These are phyloP conservation scores for Hoplodrina ambigua DNA, from an alignment of 2,888 invertebrate species.

Conservation along the genomic window DNA sequence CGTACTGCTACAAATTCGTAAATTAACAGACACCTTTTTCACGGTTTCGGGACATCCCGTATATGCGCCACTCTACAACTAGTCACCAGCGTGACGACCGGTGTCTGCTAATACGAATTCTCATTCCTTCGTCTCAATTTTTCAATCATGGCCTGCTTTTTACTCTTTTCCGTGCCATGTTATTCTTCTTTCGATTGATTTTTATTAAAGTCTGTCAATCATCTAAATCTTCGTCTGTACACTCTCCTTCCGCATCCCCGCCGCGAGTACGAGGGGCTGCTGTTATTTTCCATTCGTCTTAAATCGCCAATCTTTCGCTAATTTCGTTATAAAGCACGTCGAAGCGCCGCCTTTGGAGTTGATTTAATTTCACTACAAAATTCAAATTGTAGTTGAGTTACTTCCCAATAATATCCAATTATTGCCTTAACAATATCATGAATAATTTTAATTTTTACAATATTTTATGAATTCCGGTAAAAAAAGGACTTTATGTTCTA, in stretches of 20 bases:
- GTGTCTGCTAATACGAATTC: not conserved
- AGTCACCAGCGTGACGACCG: not conserved
- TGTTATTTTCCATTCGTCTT: constrained; percentile 14
- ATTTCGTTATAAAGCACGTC: not conserved
- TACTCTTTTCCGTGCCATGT: not conserved
- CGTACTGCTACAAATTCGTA: constrained; percentile 5
- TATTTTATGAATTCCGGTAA: constrained; percentile 7
- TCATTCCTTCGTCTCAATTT: not conserved
- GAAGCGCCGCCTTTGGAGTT: not conserved
- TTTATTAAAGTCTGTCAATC: not conserved
- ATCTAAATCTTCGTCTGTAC: not conserved
- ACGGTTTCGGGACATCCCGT: not conserved
- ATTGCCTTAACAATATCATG: constrained; percentile 6
- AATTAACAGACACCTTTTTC: not conserved
- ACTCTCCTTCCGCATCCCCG: not conserved
- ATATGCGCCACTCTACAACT: no score
- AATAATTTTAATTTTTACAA: constrained; percentile 3
- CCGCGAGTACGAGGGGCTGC: not conserved
- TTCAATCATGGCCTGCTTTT: not conserved
- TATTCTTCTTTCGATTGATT: not conserved
- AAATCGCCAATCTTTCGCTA: not conserved
- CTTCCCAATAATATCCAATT: not conserved
- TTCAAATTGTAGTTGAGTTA: not conserved
- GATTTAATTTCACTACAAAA: not conserved
- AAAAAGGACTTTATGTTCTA: not conserved